These are phyloP conservation scores for Cistogaster globosa DNA, from an alignment of 2,888 invertebrate species.

Conservation along the genomic window DNA sequence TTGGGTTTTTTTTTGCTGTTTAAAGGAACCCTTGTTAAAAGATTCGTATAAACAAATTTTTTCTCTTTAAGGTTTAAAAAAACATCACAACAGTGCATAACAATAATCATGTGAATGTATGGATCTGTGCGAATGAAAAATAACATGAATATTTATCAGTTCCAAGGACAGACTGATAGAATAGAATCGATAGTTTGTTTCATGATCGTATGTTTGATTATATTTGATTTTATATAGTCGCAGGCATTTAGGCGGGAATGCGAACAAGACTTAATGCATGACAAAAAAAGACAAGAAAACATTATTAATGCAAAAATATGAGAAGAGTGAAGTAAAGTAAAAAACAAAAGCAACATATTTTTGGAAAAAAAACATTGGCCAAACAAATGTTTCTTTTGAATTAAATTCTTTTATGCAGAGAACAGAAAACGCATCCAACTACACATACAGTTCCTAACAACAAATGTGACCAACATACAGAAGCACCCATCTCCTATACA, in stretches of 20 bases:
- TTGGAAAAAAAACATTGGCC: too few species aligned
- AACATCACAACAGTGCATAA: too few species aligned
- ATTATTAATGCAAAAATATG: background rate
- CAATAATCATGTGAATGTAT: background rate
- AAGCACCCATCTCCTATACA: constrained; percentile 44
- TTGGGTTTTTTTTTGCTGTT: too few species aligned
- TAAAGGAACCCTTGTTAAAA: background rate
- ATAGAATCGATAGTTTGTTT: constrained; percentile 57
- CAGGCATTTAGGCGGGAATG: constrained; percentile 32
- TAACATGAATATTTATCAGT: constrained; percentile 69
- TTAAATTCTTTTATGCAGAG: constrained; percentile 45
- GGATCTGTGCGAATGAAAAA: background rate
- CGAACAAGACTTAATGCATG: constrained; percentile 1
- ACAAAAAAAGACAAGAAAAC: background rate
- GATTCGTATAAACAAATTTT: too few species aligned
- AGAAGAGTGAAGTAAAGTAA: background rate
- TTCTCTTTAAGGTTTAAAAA: background rate
- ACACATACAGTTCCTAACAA: background rate
- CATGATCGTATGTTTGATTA: background rate
- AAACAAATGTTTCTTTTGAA: constrained; percentile 12
- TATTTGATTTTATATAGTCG: background rate
- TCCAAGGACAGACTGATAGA: constrained; percentile 71
- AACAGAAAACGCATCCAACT: constrained; percentile 15
- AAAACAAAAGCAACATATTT: background rate
- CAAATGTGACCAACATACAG: constrained; percentile 5